Evolutionary conservation across 1,140 invertebrate genomes (phyloP).

Genomic region (Eufriesea mexicana): DNA sequence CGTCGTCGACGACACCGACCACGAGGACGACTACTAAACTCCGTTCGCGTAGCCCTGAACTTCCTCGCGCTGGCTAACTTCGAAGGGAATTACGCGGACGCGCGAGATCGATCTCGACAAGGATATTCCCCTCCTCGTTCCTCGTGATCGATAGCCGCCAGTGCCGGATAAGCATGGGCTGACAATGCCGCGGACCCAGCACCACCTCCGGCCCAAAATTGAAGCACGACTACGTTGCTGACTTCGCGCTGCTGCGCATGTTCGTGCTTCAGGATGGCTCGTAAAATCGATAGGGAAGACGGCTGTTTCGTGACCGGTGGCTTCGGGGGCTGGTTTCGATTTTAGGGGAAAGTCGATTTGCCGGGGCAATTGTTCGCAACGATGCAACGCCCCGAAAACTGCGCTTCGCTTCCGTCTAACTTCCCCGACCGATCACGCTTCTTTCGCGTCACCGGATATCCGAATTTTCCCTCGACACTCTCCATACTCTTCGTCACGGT

Average conservation of each 20-base stretch:
- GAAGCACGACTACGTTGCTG: slow-evolving; percentile 19
- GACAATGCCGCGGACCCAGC: slow-evolving; percentile 10
- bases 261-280: slow-evolving; percentile 51
- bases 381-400: neutral
- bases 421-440: neutral
- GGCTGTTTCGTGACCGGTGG: slow-evolving; percentile 39
- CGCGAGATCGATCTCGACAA: neutral
- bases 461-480: neutral
- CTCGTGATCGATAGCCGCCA: neutral
- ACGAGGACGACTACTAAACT: neutral
- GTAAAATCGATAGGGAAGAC: slow-evolving; percentile 63
- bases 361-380: neutral
- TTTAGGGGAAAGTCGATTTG: slow-evolving; percentile 47
- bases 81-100: neutral
- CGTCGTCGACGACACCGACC: slow-evolving; percentile 17
- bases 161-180: neutral
- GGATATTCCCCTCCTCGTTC: neutral
- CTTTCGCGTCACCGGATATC: too few relatives aligned
- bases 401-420: neutral
- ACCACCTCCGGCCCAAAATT: slow-evolving; percentile 56
- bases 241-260: slow-evolving; percentile 61
- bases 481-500: accelerated
- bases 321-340: slow-evolving; percentile 36
- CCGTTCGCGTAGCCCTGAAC: neutral
- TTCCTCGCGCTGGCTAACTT: neutral